Conservation (phyloP, 2,113 vertebrate genomes). For the Zingel zingel region DNA sequence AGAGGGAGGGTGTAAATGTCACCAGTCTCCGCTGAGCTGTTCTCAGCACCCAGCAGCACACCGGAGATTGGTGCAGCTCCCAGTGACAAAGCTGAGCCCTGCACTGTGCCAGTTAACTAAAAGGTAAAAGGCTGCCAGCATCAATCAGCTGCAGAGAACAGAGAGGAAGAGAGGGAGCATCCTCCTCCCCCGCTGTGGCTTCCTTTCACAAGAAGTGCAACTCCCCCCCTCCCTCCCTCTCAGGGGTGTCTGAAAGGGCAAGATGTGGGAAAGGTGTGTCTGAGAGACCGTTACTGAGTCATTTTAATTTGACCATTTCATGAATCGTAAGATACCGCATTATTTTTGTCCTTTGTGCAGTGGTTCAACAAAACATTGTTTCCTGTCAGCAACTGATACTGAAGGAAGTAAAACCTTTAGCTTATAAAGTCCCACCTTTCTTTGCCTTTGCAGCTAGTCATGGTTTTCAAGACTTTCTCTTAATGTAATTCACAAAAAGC, state of each 20-base stretch:
- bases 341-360: background rate
- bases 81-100: conserved; percentile 71
- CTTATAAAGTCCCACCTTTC: background rate
- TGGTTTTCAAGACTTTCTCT: background rate
- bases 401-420: background rate
- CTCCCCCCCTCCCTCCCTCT: conserved; percentile 32
- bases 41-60: conserved; percentile 73
- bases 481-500: background rate
- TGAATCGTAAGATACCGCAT: background rate
- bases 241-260: conserved; percentile 74
- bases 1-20: conserved; percentile 66
- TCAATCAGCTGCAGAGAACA: conserved; percentile 78
- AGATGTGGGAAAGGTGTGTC: conserved; percentile 49
- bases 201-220: conserved; percentile 73
- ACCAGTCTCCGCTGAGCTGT: conserved; percentile 64
- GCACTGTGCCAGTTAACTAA: conserved; percentile 63
- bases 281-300: conserved; percentile 16
- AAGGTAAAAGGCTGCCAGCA: conserved; percentile 78
- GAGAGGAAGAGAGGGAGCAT: conserved; percentile 73
- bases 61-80: conserved; percentile 73
- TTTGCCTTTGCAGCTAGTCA: background rate
- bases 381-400: background rate
- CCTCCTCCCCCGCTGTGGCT: conserved; percentile 74
- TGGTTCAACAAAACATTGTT: background rate
- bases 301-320: background rate